Evolutionary conservation across 2,797 vertebrate species (phyloP).

Genomic region (Coracias cyanogaster): DNA sequence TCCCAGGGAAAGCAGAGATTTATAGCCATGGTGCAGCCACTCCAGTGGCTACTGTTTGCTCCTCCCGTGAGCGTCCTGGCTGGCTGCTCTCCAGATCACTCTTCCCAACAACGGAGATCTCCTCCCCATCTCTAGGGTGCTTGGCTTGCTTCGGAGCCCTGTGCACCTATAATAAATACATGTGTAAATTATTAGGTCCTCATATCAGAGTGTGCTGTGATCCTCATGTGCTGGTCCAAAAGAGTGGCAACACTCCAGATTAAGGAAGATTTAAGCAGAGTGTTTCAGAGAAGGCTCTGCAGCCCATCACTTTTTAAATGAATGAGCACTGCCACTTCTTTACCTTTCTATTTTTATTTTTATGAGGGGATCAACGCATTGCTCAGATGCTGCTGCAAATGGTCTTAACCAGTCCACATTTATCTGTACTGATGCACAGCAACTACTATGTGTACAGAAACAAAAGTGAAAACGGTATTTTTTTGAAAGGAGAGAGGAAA

Average conservation of each 20-base stretch:
- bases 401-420: background rate
- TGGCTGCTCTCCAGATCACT: slow-evolving; percentile 25
- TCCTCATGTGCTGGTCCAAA: background rate
- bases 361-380: background rate
- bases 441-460: background rate
- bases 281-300: background rate
- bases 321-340: background rate
- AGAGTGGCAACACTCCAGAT: background rate
- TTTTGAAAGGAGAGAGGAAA: background rate
- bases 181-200: background rate
- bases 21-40: background rate
- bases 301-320: background rate
- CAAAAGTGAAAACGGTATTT: background rate
- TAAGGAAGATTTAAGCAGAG: background rate
- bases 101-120: background rate
- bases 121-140: background rate
- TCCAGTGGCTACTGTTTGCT: background rate
- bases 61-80: background rate
- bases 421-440: background rate
- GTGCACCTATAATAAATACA: background rate
- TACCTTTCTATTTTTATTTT: background rate
- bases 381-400: background rate
- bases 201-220: rapidly evolving
- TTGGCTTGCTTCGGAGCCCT: background rate
- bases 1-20: slow-evolving; percentile 21